These are phyloP conservation scores for Aplocera efformata DNA, from an alignment of 2,888 invertebrate species.

Conservation along the genomic window DNA sequence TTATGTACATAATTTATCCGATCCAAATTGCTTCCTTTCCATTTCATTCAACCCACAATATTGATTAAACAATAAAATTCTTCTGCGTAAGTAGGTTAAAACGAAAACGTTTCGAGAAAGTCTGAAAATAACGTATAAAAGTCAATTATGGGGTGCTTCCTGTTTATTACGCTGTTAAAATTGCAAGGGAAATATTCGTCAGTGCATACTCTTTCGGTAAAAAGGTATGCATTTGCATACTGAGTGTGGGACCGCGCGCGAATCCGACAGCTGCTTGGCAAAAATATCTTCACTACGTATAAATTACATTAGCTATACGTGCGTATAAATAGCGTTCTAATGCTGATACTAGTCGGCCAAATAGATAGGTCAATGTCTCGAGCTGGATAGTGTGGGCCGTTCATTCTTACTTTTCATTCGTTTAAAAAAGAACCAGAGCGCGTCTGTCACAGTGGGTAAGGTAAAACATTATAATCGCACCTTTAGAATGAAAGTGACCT, in stretches of 20 bases:
- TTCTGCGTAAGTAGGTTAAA: too few species aligned
- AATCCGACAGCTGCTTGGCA: conserved; percentile 61
- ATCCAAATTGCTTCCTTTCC: background rate
- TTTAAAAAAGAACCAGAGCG: too few species aligned
- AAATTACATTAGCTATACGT: conserved; percentile 35
- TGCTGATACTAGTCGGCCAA: conserved; percentile 46
- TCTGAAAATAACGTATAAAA: background rate
- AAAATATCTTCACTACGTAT: conserved; percentile 64
- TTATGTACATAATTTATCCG: too few species aligned
- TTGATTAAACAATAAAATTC: conserved; percentile 1
- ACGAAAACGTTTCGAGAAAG: background rate
- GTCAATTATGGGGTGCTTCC: background rate
- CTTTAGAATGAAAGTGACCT: too few species aligned
- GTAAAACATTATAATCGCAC: too few species aligned
- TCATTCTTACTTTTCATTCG: conserved; percentile 21
- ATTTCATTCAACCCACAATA: background rate
- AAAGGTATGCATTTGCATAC: conserved; percentile 4
- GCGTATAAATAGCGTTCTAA: conserved; percentile 41
- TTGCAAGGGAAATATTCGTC: conserved; percentile 2
- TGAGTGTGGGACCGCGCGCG: conserved; percentile 39
- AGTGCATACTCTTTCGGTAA: background rate
- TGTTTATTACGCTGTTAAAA: conserved; percentile 2
- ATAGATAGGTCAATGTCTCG: conserved; percentile 75
- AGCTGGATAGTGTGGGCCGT: conserved; percentile 43
- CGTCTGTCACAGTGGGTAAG: too few species aligned